These are phyloP conservation scores for Ctenopoma multispine DNA, from an alignment of 2,797 vertebrate species.

Conservation along the genomic window DNA sequence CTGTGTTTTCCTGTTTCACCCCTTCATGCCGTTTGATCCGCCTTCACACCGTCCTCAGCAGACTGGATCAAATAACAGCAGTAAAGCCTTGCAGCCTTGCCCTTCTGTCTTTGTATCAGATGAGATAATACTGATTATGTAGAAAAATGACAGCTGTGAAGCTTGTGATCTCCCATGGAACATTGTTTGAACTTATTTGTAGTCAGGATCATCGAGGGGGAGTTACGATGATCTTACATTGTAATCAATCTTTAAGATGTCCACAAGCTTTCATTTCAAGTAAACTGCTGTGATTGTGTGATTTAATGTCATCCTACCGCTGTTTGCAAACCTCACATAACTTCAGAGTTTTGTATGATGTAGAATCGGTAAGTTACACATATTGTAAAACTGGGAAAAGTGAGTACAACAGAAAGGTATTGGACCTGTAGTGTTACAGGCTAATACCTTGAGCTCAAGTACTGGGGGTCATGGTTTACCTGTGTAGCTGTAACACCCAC, in stretches of 20 bases:
- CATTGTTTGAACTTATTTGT: constrained; percentile 1
- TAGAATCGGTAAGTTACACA: too few species aligned
- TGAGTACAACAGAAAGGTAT: neutral
- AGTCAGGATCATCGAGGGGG: neutral
- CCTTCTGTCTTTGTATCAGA: constrained; percentile 39
- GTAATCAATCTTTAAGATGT: neutral
- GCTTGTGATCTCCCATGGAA: constrained; percentile 22
- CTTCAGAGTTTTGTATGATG: too few species aligned
- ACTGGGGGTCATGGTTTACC: neutral
- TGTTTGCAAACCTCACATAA: neutral
- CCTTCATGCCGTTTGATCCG: constrained; percentile 61
- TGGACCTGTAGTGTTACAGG: neutral
- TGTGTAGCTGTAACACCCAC: neutral
- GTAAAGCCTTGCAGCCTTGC: constrained; percentile 33
- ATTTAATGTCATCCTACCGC: neutral
- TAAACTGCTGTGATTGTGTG: neutral
- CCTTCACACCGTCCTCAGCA: constrained; percentile 48
- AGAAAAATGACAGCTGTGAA: constrained; percentile 36
- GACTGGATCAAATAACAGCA: constrained; percentile 65
- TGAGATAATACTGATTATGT: constrained; percentile 29
- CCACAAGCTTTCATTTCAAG: neutral
- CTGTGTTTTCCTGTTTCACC: constrained; percentile 64
- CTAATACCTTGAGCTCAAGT: neutral
- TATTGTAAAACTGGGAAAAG: neutral
- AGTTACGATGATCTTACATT: neutral